Percentiles rank a stretch among this genome's conserved stretches.
These are phyloP conservation scores for Enteromius radiatus DNA, from an alignment of 2,797 vertebrate species.

Conservation along the genomic window DNA sequence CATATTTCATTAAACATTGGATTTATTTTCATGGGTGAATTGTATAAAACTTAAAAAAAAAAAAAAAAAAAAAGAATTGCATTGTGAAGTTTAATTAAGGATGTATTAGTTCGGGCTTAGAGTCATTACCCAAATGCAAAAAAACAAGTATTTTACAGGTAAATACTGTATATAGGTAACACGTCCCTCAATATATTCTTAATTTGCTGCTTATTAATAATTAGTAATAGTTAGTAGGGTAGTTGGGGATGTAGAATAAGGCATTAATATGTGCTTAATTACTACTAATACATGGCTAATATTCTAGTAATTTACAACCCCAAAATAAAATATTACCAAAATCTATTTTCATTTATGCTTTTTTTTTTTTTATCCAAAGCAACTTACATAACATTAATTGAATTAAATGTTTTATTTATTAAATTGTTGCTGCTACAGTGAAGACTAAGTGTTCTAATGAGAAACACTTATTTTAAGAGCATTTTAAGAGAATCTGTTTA, in stretches of 20 bases:
- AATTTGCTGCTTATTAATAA: no score
- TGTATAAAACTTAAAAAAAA: background rate
- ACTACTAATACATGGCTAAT: no score
- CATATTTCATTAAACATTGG: background rate
- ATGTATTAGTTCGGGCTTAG: background rate
- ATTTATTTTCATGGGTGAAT: background rate
- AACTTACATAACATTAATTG: background rate
- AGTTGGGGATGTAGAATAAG: no score
- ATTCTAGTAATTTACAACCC: no score
- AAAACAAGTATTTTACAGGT: no score
- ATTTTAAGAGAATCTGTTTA: background rate
- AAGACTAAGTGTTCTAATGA: background rate
- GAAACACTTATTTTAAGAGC: background rate
- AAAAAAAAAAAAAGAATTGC: no score
- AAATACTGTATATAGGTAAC: no score
- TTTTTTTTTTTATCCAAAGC: background rate
- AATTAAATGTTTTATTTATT: background rate
- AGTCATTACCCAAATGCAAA: no score
- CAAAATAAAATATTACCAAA: no score
- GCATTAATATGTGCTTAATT: no score
- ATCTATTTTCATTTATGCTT: background rate
- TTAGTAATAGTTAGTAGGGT: no score
- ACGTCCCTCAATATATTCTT: no score
- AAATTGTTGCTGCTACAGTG: background rate
- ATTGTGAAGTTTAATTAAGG: background rate